These are phyloP conservation scores for Danionella dracula DNA, from an alignment of 2,797 vertebrate genomes.

Conservation along the genomic window DNA sequence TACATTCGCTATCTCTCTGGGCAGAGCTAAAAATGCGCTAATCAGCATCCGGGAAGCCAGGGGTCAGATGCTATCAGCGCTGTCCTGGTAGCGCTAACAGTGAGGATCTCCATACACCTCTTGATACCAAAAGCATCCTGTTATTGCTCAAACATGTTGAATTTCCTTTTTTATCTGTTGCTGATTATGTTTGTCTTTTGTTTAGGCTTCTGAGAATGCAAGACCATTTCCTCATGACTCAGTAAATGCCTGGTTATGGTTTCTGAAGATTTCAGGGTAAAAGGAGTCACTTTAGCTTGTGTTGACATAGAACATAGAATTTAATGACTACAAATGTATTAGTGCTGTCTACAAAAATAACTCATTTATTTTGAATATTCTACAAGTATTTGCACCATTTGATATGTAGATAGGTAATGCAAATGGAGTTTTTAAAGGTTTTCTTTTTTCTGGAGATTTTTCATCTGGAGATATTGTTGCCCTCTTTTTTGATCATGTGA, in stretches of 20 bases:
- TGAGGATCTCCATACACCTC: constrained; percentile 36
- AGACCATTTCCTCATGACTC: constrained; percentile 49
- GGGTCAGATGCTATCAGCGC: constrained; percentile 26
- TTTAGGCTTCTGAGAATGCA: constrained; percentile 44
- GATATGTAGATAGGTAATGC: too few relatives aligned
- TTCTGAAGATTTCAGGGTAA: neutral
- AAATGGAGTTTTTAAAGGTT: too few relatives aligned
- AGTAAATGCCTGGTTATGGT: neutral
- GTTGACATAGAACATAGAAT: too few relatives aligned
- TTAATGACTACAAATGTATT: too few relatives aligned
- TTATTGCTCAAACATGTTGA: constrained; percentile 46
- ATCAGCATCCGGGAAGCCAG: constrained; percentile 4
- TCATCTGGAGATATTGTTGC: too few relatives aligned
- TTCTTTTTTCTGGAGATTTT: too few relatives aligned
- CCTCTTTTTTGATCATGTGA: too few relatives aligned
- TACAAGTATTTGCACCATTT: too few relatives aligned
- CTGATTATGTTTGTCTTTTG: constrained; percentile 40
- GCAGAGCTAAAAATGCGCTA: neutral
- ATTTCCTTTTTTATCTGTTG: constrained; percentile 47
- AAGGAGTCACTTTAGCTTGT: neutral
- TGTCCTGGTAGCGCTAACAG: constrained; percentile 18
- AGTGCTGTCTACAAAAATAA: too few relatives aligned
- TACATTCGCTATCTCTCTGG: neutral
- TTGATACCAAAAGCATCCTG: constrained; percentile 49
- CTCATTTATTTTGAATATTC: too few relatives aligned